phyloP scores from a whole-genome alignment of 2,888 invertebrate species.

The Spilarctia lutea region DNA sequence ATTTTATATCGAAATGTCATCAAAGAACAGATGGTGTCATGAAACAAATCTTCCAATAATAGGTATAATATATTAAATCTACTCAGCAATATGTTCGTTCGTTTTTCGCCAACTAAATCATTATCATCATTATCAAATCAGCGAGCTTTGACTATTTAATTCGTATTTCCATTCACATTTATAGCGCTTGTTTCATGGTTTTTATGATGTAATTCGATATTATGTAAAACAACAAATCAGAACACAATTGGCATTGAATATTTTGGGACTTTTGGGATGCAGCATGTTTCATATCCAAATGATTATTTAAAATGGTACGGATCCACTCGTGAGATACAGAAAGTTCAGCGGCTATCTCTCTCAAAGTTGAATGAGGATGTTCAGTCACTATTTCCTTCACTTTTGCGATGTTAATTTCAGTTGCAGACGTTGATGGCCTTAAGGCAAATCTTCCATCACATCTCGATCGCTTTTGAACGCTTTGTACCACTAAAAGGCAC shows the following conservation, averaged over 20 bases:
- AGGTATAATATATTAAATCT: slow-evolving; percentile 30
- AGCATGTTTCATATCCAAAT: too few species aligned
- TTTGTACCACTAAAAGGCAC: too few species aligned
- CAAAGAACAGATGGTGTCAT: slow-evolving; percentile 18
- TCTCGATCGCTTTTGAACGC: too few species aligned
- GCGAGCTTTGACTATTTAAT: slow-evolving; percentile 24
- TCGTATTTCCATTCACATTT: slow-evolving; percentile 15
- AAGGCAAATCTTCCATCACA: too few species aligned
- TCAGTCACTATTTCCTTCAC: too few species aligned
- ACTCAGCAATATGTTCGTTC: slow-evolving; percentile 16
- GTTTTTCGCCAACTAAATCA: slow-evolving; percentile 29
- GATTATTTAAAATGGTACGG: too few species aligned
- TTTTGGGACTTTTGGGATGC: too few species aligned
- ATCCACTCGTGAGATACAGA: too few species aligned
- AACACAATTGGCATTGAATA: slow-evolving; percentile 3
- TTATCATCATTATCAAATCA: slow-evolving; percentile 29
- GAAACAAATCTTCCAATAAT: slow-evolving; percentile 18
- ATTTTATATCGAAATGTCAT: slow-evolving; percentile 24
- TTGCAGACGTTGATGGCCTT: too few species aligned
- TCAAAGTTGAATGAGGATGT: too few species aligned
- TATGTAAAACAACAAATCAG: slow-evolving; percentile 5
- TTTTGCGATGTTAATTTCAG: too few species aligned
- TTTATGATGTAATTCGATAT: slow-evolving; percentile 19
- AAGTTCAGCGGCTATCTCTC: too few species aligned
- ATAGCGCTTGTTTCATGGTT: slow-evolving; percentile 15